phyloP scores from a whole-genome alignment of 2,113 vertebrate genomes.

The Leucoraja erinaceus region DNA sequence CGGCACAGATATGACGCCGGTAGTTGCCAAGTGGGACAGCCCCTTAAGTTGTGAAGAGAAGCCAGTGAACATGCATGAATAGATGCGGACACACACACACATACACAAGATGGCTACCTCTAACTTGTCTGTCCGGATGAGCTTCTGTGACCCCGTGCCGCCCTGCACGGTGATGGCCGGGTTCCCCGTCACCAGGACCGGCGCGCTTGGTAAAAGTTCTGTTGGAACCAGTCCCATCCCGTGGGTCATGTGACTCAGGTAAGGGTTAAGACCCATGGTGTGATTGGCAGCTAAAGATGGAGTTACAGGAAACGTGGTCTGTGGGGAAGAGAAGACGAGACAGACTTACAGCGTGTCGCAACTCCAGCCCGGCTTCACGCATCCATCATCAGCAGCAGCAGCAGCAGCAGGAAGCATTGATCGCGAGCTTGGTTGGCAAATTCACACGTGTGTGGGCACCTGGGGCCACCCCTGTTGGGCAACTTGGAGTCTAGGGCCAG shows the following conservation, averaged over 20 bases:
- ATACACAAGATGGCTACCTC: constrained; percentile 71
- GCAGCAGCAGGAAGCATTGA: too few species aligned
- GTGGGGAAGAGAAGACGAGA: too few species aligned
- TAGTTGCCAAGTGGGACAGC: too few species aligned
- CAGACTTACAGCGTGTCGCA: background rate
- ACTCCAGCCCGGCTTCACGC: too few species aligned
- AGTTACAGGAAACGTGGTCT: constrained; percentile 84
- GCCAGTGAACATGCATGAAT: background rate
- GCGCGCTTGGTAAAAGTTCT: constrained; percentile 82
- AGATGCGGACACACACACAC: background rate
- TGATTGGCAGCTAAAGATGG: constrained; percentile 76
- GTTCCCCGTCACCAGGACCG: constrained; percentile 85
- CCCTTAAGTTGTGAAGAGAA: too few species aligned
- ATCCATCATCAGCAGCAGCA: too few species aligned
- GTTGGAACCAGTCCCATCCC: constrained; percentile 84
- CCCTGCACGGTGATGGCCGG: constrained; percentile 75
- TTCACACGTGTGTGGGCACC: too few species aligned
- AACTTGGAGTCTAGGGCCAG: too few species aligned
- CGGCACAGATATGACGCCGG: too few species aligned
- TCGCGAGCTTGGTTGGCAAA: too few species aligned
- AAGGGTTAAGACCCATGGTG: constrained; percentile 87
- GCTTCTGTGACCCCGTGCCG: constrained; percentile 75
- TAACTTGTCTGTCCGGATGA: constrained; percentile 87
- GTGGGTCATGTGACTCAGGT: constrained; percentile 82
- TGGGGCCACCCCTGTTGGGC: too few species aligned